Percentiles rank a stretch among this genome's conserved stretches.
Evolutionary conservation across 92 coral and sea anemone species (phyloP).

Genomic region (Scolanthus callimorphus): DNA sequence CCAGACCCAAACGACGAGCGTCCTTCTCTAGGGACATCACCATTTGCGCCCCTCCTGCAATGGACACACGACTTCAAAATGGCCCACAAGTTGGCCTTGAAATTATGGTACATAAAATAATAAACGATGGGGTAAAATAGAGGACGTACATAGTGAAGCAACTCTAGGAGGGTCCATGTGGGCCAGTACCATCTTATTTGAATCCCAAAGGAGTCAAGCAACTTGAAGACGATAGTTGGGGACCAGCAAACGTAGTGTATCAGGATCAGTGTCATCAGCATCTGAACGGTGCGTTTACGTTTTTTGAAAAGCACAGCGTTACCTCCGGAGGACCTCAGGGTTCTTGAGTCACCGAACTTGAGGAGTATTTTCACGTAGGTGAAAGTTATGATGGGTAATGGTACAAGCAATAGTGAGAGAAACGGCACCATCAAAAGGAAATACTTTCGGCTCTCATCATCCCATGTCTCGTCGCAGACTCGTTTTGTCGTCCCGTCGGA

Average conservation of each 20-base stretch:
- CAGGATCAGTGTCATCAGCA: slow-evolving; percentile 39
- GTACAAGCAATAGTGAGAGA: slow-evolving; percentile 30
- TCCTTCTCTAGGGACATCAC: background rate
- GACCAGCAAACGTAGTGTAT: slow-evolving; percentile 67
- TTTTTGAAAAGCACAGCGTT: slow-evolving; percentile 72
- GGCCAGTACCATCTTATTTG: slow-evolving; percentile 31
- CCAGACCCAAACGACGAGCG: background rate
- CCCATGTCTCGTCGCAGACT: slow-evolving; percentile 70
- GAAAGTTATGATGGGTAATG: slow-evolving; percentile 26
- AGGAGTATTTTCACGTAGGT: slow-evolving; percentile 42
- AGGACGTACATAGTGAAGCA: slow-evolving; percentile 61
- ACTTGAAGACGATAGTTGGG: slow-evolving; percentile 56
- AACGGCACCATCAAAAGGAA: slow-evolving; percentile 36
- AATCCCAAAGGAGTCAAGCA: slow-evolving; percentile 32
- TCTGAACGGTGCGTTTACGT: slow-evolving; percentile 42
- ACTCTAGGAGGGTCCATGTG: slow-evolving; percentile 61
- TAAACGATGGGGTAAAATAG: slow-evolving; percentile 58
- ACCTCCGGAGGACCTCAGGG: slow-evolving; percentile 78
- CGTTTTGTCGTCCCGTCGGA: slow-evolving; percentile 32
- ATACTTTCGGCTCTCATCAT: slow-evolving; percentile 22
- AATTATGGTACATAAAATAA: slow-evolving; percentile 49
- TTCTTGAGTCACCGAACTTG: slow-evolving; percentile 54
- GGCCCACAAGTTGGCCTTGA: slow-evolving; percentile 38
- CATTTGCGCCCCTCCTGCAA: background rate
- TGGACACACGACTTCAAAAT: slow-evolving; percentile 33